These are phyloP conservation scores for Xiphorhynchus erythropygius DNA, from an alignment of 2,797 vertebrate species.

Conservation along the genomic window DNA sequence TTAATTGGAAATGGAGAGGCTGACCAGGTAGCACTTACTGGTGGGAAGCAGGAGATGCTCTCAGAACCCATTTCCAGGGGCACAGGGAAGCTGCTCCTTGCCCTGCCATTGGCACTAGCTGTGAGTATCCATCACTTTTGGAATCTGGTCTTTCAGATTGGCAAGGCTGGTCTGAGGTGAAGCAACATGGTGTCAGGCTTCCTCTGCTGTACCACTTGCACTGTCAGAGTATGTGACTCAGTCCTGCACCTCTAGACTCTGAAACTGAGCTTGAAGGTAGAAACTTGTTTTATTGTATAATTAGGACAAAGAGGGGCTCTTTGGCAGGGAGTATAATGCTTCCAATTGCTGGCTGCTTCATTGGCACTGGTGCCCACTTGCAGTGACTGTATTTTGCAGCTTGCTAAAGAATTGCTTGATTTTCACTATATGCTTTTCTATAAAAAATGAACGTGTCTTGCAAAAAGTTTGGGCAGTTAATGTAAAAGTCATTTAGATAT, in stretches of 20 bases:
- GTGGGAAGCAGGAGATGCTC: background rate
- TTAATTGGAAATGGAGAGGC: background rate
- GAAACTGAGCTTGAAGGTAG: background rate
- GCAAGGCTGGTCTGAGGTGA: background rate
- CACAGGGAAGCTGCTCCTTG: background rate
- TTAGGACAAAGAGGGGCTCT: background rate
- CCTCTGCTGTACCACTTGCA: background rate
- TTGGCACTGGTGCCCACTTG: background rate
- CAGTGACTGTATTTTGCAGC: background rate
- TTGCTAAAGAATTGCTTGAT: background rate
- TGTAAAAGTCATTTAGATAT: background rate
- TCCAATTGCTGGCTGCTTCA: background rate
- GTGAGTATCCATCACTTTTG: background rate
- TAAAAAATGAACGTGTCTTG: background rate
- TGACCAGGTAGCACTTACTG: background rate
- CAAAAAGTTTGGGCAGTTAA: background rate
- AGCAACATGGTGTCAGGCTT: background rate
- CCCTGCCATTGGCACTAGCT: background rate
- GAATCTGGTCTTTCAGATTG: fast-evolving
- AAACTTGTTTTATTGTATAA: background rate
- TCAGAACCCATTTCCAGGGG: background rate
- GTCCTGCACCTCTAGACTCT: background rate
- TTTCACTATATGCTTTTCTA: background rate
- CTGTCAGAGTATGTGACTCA: fast-evolving
- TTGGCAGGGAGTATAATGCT: background rate